Evolutionary conservation across 2,888 invertebrate species (phyloP).

Genomic region (Bedellia somnulentella): DNA sequence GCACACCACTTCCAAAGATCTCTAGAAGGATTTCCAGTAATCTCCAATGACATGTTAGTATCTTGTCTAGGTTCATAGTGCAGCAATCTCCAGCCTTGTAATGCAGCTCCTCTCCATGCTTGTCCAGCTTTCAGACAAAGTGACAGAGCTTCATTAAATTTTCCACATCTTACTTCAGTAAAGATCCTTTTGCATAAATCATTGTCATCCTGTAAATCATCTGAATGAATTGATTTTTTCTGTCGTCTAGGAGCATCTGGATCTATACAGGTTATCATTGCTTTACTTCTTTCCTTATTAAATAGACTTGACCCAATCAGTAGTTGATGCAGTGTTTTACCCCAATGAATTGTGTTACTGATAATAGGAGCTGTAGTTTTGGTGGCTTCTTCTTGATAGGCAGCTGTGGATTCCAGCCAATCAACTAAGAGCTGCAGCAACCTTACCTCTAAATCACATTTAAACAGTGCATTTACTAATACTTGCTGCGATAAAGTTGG

Average conservation of each 20-base stretch:
- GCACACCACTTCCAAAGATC: slow-evolving; percentile 79
- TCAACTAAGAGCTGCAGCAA: slow-evolving; percentile 86
- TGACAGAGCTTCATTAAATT: slow-evolving; percentile 81
- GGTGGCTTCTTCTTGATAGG: slow-evolving; percentile 71
- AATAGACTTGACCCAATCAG: slow-evolving; percentile 52
- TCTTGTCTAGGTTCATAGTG: slow-evolving; percentile 80
- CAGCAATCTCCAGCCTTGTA: slow-evolving; percentile 88
- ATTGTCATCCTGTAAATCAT: slow-evolving; percentile 79
- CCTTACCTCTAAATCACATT: slow-evolving; percentile 59
- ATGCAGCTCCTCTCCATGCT: slow-evolving; percentile 86
- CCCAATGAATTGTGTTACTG: slow-evolving; percentile 79
- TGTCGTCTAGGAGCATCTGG: slow-evolving; percentile 88
- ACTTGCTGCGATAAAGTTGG: slow-evolving; percentile 37
- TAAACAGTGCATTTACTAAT: slow-evolving; percentile 36
- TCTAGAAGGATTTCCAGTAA: slow-evolving; percentile 82
- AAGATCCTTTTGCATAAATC: slow-evolving; percentile 65
- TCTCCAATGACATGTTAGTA: slow-evolving; percentile 46
- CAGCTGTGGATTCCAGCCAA: slow-evolving; percentile 88
- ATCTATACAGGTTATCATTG: slow-evolving; percentile 72
- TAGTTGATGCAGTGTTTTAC: slow-evolving; percentile 84
- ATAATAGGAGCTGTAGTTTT: slow-evolving; percentile 42
- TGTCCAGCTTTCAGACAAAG: slow-evolving; percentile 86
- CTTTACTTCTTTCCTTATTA: slow-evolving; percentile 39
- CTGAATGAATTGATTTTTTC: slow-evolving; percentile 76
- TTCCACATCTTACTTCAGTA: slow-evolving; percentile 80